Base-by-base conservation (phyloP, 2,888 invertebrate genomes). In the Drosophila quasianomalipes region DNA sequence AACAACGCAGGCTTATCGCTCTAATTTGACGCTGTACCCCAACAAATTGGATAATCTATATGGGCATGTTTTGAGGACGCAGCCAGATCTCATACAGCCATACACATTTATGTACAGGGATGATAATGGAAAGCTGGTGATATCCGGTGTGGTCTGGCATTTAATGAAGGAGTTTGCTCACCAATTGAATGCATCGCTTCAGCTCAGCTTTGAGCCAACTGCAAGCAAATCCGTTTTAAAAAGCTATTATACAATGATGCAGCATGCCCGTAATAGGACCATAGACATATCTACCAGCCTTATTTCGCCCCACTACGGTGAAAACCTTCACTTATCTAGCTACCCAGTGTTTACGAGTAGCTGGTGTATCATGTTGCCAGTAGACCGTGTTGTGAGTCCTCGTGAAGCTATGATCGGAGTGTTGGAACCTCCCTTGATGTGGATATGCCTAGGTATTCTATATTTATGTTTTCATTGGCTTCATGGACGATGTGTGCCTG, bases 351-450 rank as follows among this genome's bases (percentile, higher is more conserved):
- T 47, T 16, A 14, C 71, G 10, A 41, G 19, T 0, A 67, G 55
- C 9, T 83, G 76, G 73, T 83, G 86, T 28, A 54, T 53, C 4
- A 83, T 83, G 86, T 37, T 83, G 44, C 83, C 83, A 1, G 41
- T 77, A 31, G 86, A 85, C n/a, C 81, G 73, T 1, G 16, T 53
- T n/a, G 22, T 73, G 0, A 70, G 52, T 19, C 31, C 64, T 2
- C 52, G 63, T 16, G 80, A 76, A 30, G 76, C 83, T 1, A 49
- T 79, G 26, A 1, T 3, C 4, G 57, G 54, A 0, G 39, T 82
- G 0, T 47, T 82, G 63, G 39, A 75, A 5, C 60, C 73, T 3
- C 85, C 73, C 2, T 71, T 61, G 39, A 53, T 49, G 6, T 82
- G 85, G 72, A 1, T 85, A 0, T 67, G 58, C 19, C 16, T 85